These are phyloP conservation scores for Euwallacea fornicatus DNA, from an alignment of 1,140 invertebrate genomes.

Conservation along the genomic window DNA sequence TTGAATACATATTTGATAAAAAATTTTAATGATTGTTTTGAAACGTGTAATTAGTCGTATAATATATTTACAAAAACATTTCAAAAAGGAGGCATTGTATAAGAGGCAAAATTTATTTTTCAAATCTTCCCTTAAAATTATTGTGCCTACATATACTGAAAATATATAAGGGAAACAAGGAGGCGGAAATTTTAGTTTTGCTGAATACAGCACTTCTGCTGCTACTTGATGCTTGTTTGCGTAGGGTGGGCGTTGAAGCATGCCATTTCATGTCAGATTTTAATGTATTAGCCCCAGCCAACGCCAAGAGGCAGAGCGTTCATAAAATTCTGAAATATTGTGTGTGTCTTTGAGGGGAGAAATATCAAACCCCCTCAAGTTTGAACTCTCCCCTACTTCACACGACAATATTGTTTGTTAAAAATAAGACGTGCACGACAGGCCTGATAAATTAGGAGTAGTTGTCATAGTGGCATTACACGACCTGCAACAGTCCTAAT, in stretches of 20 bases:
- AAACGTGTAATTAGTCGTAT: too few species aligned
- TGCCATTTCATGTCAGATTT: constrained; percentile 18
- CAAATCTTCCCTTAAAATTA: constrained; percentile 8
- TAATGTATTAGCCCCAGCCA: constrained; percentile 18
- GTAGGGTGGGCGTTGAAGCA: constrained; percentile 23
- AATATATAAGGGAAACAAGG: background rate
- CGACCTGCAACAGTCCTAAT: too few species aligned
- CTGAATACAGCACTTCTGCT: background rate
- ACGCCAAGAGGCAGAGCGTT: constrained; percentile 7
- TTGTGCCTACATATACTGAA: background rate
- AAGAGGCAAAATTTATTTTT: background rate
- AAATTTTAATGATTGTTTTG: too few species aligned
- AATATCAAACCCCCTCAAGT: background rate
- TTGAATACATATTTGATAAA: too few species aligned
- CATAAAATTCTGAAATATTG: constrained; percentile 17
- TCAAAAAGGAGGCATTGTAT: background rate
- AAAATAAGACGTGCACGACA: too few species aligned
- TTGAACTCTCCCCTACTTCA: background rate
- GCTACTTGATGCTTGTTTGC: constrained; percentile 22
- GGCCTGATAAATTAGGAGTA: too few species aligned
- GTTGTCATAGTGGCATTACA: too few species aligned
- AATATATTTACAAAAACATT: too few species aligned
- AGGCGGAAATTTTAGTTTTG: constrained; percentile 2
- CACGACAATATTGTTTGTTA: too few species aligned
- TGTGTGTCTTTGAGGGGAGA: constrained; percentile 9